These are phyloP conservation scores for Labeo calbasu DNA, from an alignment of 2,797 vertebrate species.

Conservation along the genomic window DNA sequence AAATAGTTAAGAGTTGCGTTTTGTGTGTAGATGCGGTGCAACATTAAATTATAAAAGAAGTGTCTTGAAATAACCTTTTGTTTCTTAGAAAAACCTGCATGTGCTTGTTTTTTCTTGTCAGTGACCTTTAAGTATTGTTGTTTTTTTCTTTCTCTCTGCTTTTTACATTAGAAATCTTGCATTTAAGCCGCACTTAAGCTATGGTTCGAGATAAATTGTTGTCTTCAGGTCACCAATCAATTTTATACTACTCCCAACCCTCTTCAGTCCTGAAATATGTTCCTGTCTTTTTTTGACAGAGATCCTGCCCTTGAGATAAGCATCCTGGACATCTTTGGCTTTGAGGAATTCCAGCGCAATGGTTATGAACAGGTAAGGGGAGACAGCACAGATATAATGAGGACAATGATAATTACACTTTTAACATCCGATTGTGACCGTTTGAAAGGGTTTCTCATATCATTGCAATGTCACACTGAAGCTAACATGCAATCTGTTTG, in stretches of 20 bases:
- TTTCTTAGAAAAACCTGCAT: neutral
- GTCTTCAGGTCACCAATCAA: neutral
- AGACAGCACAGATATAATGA: neutral
- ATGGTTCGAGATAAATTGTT: neutral
- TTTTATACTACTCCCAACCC: neutral
- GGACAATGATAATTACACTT: neutral
- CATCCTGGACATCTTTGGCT: constrained; percentile 93
- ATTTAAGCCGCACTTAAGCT: neutral
- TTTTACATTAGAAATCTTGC: neutral
- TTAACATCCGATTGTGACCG: neutral
- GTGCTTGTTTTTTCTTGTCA: neutral
- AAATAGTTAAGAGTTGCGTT: neutral
- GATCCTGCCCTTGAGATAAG: constrained; percentile 85
- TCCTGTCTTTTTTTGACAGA: constrained; percentile 69
- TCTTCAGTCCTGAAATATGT: constrained; percentile 23
- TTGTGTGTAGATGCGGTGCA: neutral
- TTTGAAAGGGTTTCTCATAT: neutral
- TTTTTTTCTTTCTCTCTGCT: neutral
- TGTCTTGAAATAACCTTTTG: constrained; percentile 1
- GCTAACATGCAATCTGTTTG: neutral
- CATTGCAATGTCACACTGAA: neutral
- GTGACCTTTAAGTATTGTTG: neutral
- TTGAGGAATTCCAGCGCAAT: constrained; percentile 93
- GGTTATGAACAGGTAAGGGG: constrained; percentile 89
- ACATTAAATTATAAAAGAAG: neutral